phyloP scores from a whole-genome alignment of 2,888 invertebrate genomes.

The Polydesmus complanatus region DNA sequence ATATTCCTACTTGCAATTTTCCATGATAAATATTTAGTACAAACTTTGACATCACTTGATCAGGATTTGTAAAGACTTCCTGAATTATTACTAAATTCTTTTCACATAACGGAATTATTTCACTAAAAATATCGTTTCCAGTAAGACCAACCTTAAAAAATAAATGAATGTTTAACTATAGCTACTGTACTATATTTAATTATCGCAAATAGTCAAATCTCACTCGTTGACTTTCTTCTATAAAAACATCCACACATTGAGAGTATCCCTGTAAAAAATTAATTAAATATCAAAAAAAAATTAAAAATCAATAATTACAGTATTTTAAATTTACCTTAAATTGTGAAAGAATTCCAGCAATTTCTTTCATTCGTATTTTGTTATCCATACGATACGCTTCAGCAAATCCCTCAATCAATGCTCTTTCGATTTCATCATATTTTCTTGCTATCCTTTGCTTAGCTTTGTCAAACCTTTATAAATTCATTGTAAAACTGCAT shows the following conservation, averaged over 20 bases:
- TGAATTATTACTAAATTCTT: conserved; percentile 58
- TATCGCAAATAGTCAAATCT: conserved; percentile 21
- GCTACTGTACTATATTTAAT: background rate
- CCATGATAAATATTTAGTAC: conserved; percentile 88
- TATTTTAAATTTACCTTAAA: conserved; percentile 51
- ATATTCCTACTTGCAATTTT: conserved; percentile 45
- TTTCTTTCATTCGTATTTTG: conserved; percentile 75
- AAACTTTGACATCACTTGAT: conserved; percentile 95
- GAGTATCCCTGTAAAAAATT: conserved; percentile 54
- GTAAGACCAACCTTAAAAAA: conserved; percentile 41
- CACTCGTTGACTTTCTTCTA: conserved; percentile 89
- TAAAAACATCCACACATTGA: conserved; percentile 90
- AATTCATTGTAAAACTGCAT: background rate
- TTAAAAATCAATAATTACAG: background rate
- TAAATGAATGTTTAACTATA: background rate
- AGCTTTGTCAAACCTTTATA: conserved; percentile 54
- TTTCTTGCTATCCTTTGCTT: conserved; percentile 73
- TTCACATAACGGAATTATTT: conserved; percentile 76
- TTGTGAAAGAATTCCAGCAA: conserved; percentile 79
- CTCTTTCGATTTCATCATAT: conserved; percentile 76
- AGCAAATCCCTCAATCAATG: conserved; percentile 86
- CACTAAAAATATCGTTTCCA: conserved; percentile 77
- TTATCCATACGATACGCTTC: conserved; percentile 74
- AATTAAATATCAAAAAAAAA: background rate
- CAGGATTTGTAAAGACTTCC: conserved; percentile 85